A percentile compares a stretch with the other conserved stretches of the same genome.
Conservation (phyloP, 2,888 invertebrate genomes). For the Priapulus caudatus region DNA sequence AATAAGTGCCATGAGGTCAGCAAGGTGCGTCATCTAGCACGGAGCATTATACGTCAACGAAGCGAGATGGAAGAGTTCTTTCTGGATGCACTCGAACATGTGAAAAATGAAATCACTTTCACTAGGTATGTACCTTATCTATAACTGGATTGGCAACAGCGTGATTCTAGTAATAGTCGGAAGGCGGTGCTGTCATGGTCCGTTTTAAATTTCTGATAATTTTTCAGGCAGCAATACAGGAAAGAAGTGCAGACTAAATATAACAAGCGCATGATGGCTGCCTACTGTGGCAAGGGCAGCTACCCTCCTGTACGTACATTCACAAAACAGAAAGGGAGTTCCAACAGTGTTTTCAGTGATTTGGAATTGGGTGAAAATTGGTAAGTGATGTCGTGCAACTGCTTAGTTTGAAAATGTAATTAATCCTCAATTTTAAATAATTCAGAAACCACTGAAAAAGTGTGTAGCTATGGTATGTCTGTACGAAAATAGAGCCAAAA, state of each 20-base stretch:
- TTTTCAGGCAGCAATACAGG: background rate
- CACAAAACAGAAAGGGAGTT: background rate
- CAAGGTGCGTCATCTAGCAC: background rate
- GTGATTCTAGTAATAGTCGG: too few species aligned
- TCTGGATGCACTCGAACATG: background rate
- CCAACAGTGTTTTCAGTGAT: background rate
- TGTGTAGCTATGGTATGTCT: too few species aligned
- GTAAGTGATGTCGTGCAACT: too few species aligned
- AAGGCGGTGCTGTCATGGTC: too few species aligned
- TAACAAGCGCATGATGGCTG: background rate
- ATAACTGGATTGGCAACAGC: too few species aligned
- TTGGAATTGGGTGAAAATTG: background rate
- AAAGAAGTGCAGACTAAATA: background rate
- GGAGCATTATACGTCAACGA: background rate
- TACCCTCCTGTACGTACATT: background rate
- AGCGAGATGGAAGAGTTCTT: slow-evolving; percentile 1
- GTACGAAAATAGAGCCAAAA: too few species aligned
- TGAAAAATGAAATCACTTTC: background rate
- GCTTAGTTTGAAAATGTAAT: too few species aligned
- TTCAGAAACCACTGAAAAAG: too few species aligned
- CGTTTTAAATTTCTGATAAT: too few species aligned
- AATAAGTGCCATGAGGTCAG: too few species aligned
- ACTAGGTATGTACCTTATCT: too few species aligned
- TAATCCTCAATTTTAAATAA: too few species aligned
- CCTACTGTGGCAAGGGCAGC: background rate